Base-by-base conservation (phyloP, 2,888 invertebrate species). In the Drosophila mercatorum region DNA sequence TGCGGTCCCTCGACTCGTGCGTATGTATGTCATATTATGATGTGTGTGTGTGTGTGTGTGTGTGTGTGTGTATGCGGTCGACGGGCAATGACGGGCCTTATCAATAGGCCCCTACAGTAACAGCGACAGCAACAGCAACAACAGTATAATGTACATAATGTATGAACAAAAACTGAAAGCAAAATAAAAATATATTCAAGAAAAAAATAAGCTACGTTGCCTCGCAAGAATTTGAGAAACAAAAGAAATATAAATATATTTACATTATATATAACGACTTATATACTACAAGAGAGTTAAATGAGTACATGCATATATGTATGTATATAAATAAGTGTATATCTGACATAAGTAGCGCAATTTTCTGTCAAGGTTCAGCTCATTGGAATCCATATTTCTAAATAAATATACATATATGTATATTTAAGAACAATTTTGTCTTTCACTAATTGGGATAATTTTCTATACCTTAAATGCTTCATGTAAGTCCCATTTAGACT, bases 161-260 rank as follows among this genome's bases (percentile, higher is more conserved):
- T 75, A 75, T 68, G 63, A 75, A 70, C 44, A 36, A 61, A 65
- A 64, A 38, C 28, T 36, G 41, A 55, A 62, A 69, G 70, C 65
- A 52, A 57, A 76, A 46, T 61, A 61, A 52, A 60, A 46, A 63
- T 58, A 75, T 58, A 43, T 40, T 60, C 8, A 43, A 46, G 52
- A 58, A 75, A 47, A 65, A 46, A 79, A 66, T 36, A 61, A 66
- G 62, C 58, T 63, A 68, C 67, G 61, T 74, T 61, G 70, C 44
- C 49, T 78, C 58, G 17, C 41, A 73, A 87, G 72, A 89, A 84
- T 89, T 81, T 72, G 44, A 85, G 22, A 86, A 89, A 89, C 83
- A 87, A 89, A 81, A 89, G 87, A 89, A 81, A 83, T 72, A 51
- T 44, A 88, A 76, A 78, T 72, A 44, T 44, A 34, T 34, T 28